Evolutionary conservation across 2,888 invertebrate species (phyloP).

Genomic region (Hemistola chrysoprasaria): DNA sequence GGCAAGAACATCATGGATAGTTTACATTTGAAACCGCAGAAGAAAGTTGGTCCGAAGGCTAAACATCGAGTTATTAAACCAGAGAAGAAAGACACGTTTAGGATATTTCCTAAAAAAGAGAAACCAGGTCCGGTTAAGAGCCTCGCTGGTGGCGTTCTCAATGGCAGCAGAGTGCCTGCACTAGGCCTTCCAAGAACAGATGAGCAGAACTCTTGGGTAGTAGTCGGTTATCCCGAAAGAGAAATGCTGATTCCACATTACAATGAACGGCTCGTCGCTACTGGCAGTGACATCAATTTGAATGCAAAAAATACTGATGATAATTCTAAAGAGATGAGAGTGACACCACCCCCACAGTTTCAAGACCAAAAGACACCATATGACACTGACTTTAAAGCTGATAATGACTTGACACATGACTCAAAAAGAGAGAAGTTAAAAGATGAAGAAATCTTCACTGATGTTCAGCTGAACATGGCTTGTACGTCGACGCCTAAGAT

Average conservation of each 20-base stretch:
- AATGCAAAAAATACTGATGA: constrained; percentile 48
- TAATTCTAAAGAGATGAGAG: constrained; percentile 49
- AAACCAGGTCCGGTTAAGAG: constrained; percentile 55
- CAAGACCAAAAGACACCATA: constrained; percentile 72
- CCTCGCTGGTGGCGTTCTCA: constrained; percentile 62
- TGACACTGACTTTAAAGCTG: constrained; percentile 55
- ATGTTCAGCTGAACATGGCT: constrained; percentile 68
- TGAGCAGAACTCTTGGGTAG: constrained; percentile 69
- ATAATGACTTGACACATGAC: constrained; percentile 64
- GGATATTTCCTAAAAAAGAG: constrained; percentile 68
- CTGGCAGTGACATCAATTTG: constrained; percentile 48
- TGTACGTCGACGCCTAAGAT: constrained; percentile 79
- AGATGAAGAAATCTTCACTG: constrained; percentile 63
- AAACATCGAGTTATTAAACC: constrained; percentile 65
- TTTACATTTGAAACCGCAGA: constrained; percentile 70
- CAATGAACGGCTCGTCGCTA: constrained; percentile 64
- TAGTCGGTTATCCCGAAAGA: constrained; percentile 67
- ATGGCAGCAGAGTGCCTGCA: constrained; percentile 69
- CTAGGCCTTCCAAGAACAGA: constrained; percentile 66
- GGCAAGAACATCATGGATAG: constrained; percentile 78
- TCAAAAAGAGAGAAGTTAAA: constrained; percentile 76
- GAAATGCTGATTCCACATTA: constrained; percentile 70
- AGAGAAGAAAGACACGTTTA: constrained; percentile 66
- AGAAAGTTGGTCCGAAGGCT: constrained; percentile 71
- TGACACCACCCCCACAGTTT: constrained; percentile 74